phyloP scores from a whole-genome alignment of 2,797 vertebrate species.

The Balearica regulorum region DNA sequence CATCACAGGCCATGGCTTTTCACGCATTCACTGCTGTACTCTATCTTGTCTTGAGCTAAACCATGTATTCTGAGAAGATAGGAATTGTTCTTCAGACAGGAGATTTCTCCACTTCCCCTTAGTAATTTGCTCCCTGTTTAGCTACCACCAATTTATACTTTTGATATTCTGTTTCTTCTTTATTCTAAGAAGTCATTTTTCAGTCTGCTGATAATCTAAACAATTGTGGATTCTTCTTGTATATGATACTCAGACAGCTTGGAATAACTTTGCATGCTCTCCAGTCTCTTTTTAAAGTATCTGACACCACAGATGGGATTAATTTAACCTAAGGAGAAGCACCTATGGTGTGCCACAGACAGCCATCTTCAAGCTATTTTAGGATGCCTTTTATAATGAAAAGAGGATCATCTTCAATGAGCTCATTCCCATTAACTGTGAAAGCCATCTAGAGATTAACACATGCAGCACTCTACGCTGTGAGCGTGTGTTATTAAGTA shows the following conservation, averaged over 20 bases:
- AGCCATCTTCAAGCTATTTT: background rate
- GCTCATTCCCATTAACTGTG: background rate
- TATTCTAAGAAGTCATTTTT: background rate
- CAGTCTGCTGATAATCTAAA: background rate
- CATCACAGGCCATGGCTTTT: background rate
- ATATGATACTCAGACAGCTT: background rate
- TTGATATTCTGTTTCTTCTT: background rate
- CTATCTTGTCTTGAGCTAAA: background rate
- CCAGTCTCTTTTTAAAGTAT: background rate
- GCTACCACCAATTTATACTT: background rate
- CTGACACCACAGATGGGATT: background rate
- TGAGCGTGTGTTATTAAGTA: background rate
- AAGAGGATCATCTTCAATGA: background rate
- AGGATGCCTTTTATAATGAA: background rate
- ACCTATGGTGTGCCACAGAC: background rate
- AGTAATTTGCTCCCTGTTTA: background rate
- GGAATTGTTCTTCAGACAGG: background rate
- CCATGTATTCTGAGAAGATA: background rate
- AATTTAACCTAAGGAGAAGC: background rate
- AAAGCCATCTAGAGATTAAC: background rate
- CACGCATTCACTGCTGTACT: background rate
- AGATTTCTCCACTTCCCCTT: background rate
- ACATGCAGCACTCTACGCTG: background rate
- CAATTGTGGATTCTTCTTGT: background rate
- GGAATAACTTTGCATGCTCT: background rate